Percentiles rank a stretch among this genome's conserved stretches.
Evolutionary conservation across 2,797 vertebrate genomes (phyloP).

Genomic region (Tragelaphus oryx): DNA sequence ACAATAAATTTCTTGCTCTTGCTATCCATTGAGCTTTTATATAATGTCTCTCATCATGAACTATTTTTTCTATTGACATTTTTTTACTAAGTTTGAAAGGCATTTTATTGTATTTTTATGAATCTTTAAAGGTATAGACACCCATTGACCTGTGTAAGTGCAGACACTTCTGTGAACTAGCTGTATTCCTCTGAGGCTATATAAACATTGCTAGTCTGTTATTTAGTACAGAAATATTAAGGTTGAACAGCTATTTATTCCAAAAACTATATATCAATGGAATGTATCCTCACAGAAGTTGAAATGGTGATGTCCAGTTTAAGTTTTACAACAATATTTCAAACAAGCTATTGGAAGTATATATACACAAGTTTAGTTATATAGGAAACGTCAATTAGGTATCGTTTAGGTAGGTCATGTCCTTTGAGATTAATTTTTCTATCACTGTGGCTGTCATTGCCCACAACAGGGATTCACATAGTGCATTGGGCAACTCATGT

Average conservation of each 20-base stretch:
- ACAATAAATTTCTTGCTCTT: too few relatives aligned
- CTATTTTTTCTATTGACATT: conserved; percentile 21
- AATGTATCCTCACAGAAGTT: background rate
- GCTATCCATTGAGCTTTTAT: conserved; percentile 29
- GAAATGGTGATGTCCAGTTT: conserved; percentile 12
- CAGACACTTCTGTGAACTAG: background rate
- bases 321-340: conserved; percentile 6
- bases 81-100: conserved; percentile 25
- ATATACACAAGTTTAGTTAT: background rate
- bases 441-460: background rate
- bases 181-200: conserved; percentile 25
- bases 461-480: background rate
- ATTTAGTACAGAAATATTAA: conserved; percentile 29
- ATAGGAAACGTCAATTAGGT: background rate
- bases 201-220: background rate
- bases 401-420: background rate
- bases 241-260: background rate
- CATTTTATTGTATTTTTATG: conserved; percentile 29
- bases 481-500: background rate
- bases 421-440: conserved; percentile 17
- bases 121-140: conserved; percentile 2
- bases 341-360: background rate
- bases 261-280: background rate
- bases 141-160: background rate
- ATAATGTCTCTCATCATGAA: background rate